Conservation (phyloP, 2,113 vertebrate species). For the Gymnobelideus leadbeateri region DNA sequence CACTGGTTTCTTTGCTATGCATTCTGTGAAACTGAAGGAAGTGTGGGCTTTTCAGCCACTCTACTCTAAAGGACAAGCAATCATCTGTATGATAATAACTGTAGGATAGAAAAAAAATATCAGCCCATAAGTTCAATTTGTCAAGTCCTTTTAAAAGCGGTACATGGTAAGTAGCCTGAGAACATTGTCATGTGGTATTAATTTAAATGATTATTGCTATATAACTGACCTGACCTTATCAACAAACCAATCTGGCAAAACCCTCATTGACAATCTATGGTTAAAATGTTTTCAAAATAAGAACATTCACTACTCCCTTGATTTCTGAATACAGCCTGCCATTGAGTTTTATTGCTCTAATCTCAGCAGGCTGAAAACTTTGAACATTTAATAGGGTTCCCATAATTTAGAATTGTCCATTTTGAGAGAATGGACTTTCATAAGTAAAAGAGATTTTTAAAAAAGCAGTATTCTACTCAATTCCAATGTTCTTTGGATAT, state of each 20-base stretch:
- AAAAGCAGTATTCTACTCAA: background rate
- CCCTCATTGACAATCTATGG: background rate
- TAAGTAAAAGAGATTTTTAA: background rate
- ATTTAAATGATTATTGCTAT: conserved; percentile 33
- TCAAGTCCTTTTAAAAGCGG: conserved; percentile 57
- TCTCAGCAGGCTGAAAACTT: background rate
- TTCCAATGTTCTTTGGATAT: background rate
- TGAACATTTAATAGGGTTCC: conserved; percentile 49
- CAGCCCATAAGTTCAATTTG: conserved; percentile 50
- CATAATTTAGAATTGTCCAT: conserved; percentile 20
- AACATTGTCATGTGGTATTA: conserved; percentile 48
- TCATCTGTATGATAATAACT: conserved; percentile 25
- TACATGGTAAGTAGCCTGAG: conserved; percentile 30
- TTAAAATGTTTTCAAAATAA: conserved; percentile 49
- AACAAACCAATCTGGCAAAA: conserved; percentile 37
- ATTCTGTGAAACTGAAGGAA: background rate
- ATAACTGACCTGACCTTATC: conserved; percentile 53
- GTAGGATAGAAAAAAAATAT: conserved; percentile 56
- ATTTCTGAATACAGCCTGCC: conserved; percentile 54
- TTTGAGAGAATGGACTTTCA: background rate
- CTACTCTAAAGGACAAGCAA: background rate
- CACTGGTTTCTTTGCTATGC: no score
- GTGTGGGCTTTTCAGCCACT: no score
- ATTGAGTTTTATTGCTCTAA: conserved; percentile 39
- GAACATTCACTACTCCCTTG: conserved; percentile 54